Conservation (phyloP, 53 echinoderm and acorn worm genomes). For the Astropecten irregularis region DNA sequence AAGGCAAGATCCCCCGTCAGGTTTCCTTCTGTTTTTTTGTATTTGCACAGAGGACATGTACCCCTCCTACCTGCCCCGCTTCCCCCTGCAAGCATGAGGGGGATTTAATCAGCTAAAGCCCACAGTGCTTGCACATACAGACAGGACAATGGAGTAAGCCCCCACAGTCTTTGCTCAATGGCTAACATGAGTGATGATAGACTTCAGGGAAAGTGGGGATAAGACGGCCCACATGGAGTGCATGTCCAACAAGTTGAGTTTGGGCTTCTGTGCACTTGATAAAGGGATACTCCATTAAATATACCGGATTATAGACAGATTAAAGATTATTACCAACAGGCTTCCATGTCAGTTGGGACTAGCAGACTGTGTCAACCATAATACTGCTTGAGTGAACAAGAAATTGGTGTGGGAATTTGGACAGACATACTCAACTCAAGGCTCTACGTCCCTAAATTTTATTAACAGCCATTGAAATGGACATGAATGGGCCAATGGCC, state of each 20-base stretch:
- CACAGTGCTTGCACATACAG: neutral
- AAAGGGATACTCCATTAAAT: no score
- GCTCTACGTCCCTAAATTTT: no score
- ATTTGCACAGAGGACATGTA: slow-evolving; percentile 15
- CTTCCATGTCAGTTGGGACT: no score
- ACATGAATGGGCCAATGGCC: slow-evolving; percentile 28
- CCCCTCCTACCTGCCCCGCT: neutral
- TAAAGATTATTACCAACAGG: no score
- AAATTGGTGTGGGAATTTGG: no score
- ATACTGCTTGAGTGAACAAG: no score
- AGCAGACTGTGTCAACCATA: no score
- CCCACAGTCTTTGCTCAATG: neutral
- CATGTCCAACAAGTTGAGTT: slow-evolving; percentile 28
- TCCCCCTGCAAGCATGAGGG: neutral
- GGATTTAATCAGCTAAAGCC: slow-evolving; percentile 38
- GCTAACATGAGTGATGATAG: slow-evolving; percentile 7
- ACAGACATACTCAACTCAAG: no score
- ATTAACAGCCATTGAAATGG: slow-evolving; percentile 37
- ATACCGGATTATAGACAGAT: no score
- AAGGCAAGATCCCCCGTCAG: no score
- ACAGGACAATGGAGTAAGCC: neutral
- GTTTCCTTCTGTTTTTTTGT: neutral
- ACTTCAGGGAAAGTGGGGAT: neutral
- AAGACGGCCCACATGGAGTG: neutral
- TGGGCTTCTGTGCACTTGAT: slow-evolving; percentile 1